Evolutionary conservation across 2,888 invertebrate genomes (phyloP).

Genomic region (Parnassius mnemosyne): DNA sequence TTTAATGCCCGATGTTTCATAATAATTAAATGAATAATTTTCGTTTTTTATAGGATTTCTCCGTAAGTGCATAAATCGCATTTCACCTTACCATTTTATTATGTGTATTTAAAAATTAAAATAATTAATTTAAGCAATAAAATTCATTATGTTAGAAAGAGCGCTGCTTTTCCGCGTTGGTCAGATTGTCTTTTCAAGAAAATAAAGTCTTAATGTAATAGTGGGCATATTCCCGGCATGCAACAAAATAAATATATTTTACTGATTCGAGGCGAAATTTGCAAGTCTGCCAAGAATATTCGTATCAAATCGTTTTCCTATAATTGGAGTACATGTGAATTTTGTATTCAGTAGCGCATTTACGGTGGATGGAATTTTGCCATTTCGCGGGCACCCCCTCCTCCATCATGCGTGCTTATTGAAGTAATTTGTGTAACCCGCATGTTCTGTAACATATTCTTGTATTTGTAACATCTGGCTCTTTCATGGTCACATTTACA

Average conservation of each 20-base stretch:
- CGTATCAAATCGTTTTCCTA: slow-evolving; percentile 81
- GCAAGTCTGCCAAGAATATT: slow-evolving; percentile 81
- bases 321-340: slow-evolving; percentile 81
- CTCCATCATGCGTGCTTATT: slow-evolving; percentile 78
- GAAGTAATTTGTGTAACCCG: slow-evolving; percentile 69
- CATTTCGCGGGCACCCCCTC: slow-evolving; percentile 69
- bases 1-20: too few species aligned
- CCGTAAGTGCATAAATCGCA: too few species aligned
- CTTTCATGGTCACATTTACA: slow-evolving; percentile 20
- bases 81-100: too few species aligned
- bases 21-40: too few species aligned
- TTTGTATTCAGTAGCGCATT: slow-evolving; percentile 79
- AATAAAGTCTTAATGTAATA: slow-evolving; percentile 63
- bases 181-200: slow-evolving; percentile 49
- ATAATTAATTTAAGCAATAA: background rate
- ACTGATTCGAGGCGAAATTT: slow-evolving; percentile 77
- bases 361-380: slow-evolving; percentile 74
- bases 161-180: slow-evolving; percentile 27
- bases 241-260: slow-evolving; percentile 79
- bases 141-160: background rate
- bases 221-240: slow-evolving; percentile 60
- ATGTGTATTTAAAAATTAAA: too few species aligned
- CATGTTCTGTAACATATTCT: slow-evolving; percentile 36
- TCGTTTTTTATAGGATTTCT: too few species aligned
- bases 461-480: slow-evolving; percentile 16